Evolutionary conservation across 2,797 vertebrate species (phyloP).

Genomic region (Chelonia mydas): DNA sequence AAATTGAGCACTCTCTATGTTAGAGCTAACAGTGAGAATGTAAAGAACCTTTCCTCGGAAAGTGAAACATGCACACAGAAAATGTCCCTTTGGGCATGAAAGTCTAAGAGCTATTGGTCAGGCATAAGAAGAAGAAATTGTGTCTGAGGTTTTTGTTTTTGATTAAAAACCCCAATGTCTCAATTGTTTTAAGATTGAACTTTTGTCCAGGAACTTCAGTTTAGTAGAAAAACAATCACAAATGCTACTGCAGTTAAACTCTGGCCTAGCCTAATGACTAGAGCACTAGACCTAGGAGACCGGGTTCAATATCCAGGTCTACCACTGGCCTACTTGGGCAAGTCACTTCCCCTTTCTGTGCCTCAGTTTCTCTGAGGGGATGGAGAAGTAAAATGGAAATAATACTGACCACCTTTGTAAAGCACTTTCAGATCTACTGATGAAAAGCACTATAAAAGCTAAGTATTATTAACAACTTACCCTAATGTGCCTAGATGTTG

Average conservation of each 20-base stretch:
- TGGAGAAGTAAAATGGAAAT: neutral
- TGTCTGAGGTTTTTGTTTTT: neutral
- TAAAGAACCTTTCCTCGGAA: neutral
- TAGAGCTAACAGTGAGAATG: neutral
- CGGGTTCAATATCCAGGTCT: neutral
- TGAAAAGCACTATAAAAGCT: neutral
- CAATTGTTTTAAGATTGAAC: fast-evolving
- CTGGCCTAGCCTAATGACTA: neutral
- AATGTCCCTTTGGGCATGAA: fast-evolving
- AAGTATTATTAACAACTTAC: neutral
- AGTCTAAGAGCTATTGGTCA: neutral
- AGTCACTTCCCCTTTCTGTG: neutral
- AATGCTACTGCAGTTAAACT: neutral
- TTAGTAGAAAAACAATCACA: neutral
- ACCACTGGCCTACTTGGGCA: neutral
- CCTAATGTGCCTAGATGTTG: neutral
- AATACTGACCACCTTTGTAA: neutral
- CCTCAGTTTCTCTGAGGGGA: neutral
- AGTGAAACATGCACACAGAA: neutral
- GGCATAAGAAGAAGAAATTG: neutral
- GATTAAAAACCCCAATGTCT: neutral
- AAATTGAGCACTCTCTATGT: neutral
- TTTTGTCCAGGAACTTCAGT: fast-evolving
- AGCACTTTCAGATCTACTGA: neutral
- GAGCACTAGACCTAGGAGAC: neutral